A percentile compares a stretch with the other conserved stretches of the same genome.
These are phyloP conservation scores for Lamellibrachia satsuma DNA, from an alignment of 2,888 invertebrate genomes.

Conservation along the genomic window DNA sequence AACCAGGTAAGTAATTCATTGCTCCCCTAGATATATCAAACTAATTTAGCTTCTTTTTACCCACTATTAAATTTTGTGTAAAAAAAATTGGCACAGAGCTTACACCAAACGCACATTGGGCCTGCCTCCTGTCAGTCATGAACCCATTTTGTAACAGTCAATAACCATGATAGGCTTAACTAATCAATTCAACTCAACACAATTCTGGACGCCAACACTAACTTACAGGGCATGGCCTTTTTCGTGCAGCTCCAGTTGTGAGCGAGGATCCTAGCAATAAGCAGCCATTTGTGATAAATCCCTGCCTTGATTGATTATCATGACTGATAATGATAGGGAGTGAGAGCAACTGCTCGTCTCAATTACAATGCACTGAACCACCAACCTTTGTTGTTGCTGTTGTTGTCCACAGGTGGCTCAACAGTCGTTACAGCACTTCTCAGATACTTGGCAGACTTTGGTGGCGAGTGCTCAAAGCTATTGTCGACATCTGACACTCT, in stretches of 20 bases:
- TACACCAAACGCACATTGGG: background rate
- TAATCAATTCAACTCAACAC: background rate
- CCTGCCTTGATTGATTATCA: background rate
- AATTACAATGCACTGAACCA: background rate
- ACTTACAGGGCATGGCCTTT: background rate
- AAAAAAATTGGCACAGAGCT: no score
- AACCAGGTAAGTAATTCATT: no score
- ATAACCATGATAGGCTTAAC: background rate
- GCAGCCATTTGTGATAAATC: background rate
- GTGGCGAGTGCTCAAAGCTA: background rate
- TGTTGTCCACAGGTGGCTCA: background rate
- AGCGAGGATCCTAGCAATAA: background rate
- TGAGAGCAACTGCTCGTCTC: background rate
- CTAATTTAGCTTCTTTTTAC: no score
- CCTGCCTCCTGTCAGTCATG: background rate
- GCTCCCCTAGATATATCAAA: no score
- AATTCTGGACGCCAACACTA: background rate
- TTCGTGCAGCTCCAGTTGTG: background rate
- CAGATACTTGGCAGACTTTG: background rate
- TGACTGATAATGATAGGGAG: no score
- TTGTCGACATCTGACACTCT: background rate
- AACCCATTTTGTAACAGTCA: background rate
- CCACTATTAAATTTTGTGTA: no score
- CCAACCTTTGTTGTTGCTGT: slow-evolving; percentile 4
- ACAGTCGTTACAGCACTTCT: background rate